Conservation (phyloP, 2,888 invertebrate species). For the Steromphala cineraria region DNA sequence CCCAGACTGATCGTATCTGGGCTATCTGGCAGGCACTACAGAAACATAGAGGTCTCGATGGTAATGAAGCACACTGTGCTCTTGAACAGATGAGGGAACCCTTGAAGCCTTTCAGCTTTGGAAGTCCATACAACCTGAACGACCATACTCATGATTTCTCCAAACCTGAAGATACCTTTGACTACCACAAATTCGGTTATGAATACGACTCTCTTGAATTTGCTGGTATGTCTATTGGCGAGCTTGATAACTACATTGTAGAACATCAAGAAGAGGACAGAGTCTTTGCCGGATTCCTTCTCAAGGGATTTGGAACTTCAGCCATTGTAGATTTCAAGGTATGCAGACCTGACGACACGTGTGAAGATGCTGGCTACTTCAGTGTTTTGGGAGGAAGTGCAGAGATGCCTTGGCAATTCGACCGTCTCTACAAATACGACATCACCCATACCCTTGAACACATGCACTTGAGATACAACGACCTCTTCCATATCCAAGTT, state of each 20-base stretch:
- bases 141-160: constrained; percentile 37
- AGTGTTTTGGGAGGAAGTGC: constrained; percentile 39
- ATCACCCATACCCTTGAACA: constrained; percentile 21
- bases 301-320: constrained; percentile 39
- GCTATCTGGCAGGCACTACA: constrained; percentile 49
- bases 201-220: constrained; percentile 42
- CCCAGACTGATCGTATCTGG: constrained; percentile 44
- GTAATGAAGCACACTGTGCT: constrained; percentile 44
- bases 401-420: constrained; percentile 46
- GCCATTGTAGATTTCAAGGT: constrained; percentile 33
- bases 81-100: constrained; percentile 42
- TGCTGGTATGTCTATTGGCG: constrained; percentile 43
- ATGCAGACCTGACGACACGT: constrained; percentile 27
- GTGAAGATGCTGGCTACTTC: constrained; percentile 38
- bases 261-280: constrained; percentile 33
- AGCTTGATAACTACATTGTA: constrained; percentile 35
- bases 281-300: constrained; percentile 46
- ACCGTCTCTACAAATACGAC: constrained; percentile 28
- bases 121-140: constrained; percentile 47
- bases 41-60: constrained; percentile 37
- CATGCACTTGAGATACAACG: constrained; percentile 19
- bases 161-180: constrained; percentile 39
- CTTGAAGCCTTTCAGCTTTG: constrained; percentile 46
- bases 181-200: constrained; percentile 40
- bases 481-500: constrained; percentile 7